Evolutionary conservation across 1,140 invertebrate species (phyloP), one percentile per base, ranked within the genome.

Genomic region (Bombus waltoni): DNA sequence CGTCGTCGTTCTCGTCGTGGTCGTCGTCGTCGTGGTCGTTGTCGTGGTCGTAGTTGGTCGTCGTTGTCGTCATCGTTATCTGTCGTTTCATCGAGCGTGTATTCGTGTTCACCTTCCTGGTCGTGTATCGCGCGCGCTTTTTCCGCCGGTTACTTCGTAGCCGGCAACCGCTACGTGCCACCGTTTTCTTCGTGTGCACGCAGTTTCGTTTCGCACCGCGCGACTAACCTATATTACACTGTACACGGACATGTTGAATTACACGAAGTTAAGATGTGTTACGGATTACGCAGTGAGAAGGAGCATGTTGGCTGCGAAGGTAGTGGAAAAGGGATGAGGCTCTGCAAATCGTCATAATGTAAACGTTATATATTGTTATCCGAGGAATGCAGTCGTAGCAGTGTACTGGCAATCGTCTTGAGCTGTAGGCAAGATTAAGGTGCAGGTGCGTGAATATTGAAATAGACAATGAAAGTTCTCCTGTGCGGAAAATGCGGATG

Each of bases 141-240:
- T 85, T 70, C 57, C 25, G 25, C 25, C 65, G 62, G 38, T 32
- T 68, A 72, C 38, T 44, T 8, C 53, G 22, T 10, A 25, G 13
- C 40, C 3, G 25, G 10, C 38, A 2, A 59, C 42, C 62, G 40
- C n/a, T 75, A 57, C 22, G 47, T 75, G 74, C 6, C n/a, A n/a
- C 13, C 0, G 25, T 38, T 13, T 57, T 84, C 18, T 40, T 62
- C 62, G 40, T 42, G 13, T 42, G 4, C 18, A 53, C 57, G 13
- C 53, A 62, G 75, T 40, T 77, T 35, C 38, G 28, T 44, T 42
- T 53, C 32, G 71, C 40, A 22, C 38, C 25, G 76, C 25, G 32
- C 79, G 73, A 71, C 32, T 83, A 83, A 83, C 81, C 81, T 70
- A 83, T 35, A 70, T 84, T 32, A n/a, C 5, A 5, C 32, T 6